Conservation (phyloP, 2,797 vertebrate species). For the Notoglanidium macrostoma region DNA sequence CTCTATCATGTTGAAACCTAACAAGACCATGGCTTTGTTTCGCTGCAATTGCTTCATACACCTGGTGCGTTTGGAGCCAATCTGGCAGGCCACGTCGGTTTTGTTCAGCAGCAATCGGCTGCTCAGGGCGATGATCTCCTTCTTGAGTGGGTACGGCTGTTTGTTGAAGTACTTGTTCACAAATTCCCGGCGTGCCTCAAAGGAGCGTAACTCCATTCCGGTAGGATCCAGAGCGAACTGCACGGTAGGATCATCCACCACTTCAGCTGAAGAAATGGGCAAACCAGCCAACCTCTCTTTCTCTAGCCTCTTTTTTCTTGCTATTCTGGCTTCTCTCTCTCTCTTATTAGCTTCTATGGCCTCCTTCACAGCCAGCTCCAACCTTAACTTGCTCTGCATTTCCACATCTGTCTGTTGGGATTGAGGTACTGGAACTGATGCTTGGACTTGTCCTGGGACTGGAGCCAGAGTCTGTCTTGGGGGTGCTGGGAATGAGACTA, state of each 20-base stretch:
- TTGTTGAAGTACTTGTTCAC: constrained; percentile 88
- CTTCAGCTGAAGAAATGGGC: constrained; percentile 48
- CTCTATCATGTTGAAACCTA: constrained; percentile 93
- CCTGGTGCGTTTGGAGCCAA: constrained; percentile 82
- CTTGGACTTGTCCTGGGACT: constrained; percentile 42
- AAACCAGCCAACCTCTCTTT: constrained; percentile 59
- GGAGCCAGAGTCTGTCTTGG: constrained; percentile 33
- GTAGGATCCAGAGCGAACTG: constrained; percentile 82
- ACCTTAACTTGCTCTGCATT: constrained; percentile 69
- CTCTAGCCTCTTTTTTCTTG: constrained; percentile 75
- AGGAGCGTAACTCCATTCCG: constrained; percentile 68
- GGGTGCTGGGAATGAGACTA: constrained; percentile 29
- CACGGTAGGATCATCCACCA: constrained; percentile 63
- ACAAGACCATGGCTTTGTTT: constrained; percentile 75
- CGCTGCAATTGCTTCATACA: constrained; percentile 88
- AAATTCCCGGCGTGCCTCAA: constrained; percentile 85
- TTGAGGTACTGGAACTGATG: constrained; percentile 13
- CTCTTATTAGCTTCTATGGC: constrained; percentile 74
- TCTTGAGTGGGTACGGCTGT: constrained; percentile 86
- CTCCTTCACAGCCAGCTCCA: constrained; percentile 73
- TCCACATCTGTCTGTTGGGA: constrained; percentile 59
- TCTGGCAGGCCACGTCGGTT: constrained; percentile 82
- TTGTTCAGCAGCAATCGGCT: constrained; percentile 79
- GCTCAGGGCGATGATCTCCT: constrained; percentile 85
- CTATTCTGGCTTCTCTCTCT: constrained; percentile 78